These are phyloP conservation scores for Bombyx mori DNA, from an alignment of 1,140 invertebrate genomes.

Conservation along the genomic window ASM3026992v2 NC_085112.1:7514001-7514500, in stretches of 20 bases:
- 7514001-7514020: too few species aligned
- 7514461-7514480: slow-evolving; percentile 92
- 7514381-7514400: neutral
- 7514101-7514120: slow-evolving; percentile 48
- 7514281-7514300: neutral
- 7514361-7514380: neutral
- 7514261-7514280: slow-evolving; percentile 4
- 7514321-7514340: slow-evolving; percentile 19
- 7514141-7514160: slow-evolving; percentile 39
- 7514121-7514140: slow-evolving; percentile 47
- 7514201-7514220: slow-evolving; percentile 35
- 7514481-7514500: slow-evolving; percentile 95
- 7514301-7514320: neutral
- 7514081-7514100: slow-evolving; percentile 21
- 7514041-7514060: slow-evolving; percentile 1
- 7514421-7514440: slow-evolving; percentile 86
- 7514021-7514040: neutral
- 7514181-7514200: slow-evolving; percentile 37
- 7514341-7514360: slow-evolving; percentile 15
- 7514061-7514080: neutral
- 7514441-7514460: slow-evolving; percentile 85
- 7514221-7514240: slow-evolving; percentile 18
- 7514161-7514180: slow-evolving; percentile 36
- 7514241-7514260: neutral
- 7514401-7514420: neutral